Evolutionary conservation across 2,888 invertebrate genomes (phyloP), one percentile per base, ranked within the genome.

Genomic region (Heteropelma amictum): DNA sequence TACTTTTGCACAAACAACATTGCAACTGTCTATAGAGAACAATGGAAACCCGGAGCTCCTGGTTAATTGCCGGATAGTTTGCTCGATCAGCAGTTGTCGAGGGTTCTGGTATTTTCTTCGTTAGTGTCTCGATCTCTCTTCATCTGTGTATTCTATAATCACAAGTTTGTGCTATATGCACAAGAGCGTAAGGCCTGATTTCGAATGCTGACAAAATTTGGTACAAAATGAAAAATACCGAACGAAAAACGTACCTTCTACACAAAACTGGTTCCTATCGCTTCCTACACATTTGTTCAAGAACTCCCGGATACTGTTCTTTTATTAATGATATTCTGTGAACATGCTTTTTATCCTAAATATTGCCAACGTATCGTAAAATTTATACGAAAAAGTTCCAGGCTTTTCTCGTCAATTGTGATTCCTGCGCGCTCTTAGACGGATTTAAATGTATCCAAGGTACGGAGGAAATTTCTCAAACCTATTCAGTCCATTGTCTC

Each of bases 31-130:
- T 33, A 49, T 49, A 28, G 63, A 79, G 83, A 85, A 86, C 85
- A 84, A 85, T 85, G 80, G 81, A 80, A 76, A 76, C 79, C 73
- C 77, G 80, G 77, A 81, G 84, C 82, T 82, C 83, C n/a, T 80
- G 77, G 76, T 81, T 84, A 84, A 85, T 86, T 84, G 82, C 78
- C 72, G 76, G 74, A 79, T 79, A 75, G 80, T 80, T 81, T 74
- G 80, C 76, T 74, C 54, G 68, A 64, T 45, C 69, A 58, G 64
- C 42, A n/a, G n/a, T 61, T 75, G 78, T 64, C 63, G 58, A 63
- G 72, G 68, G 38, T n/a, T n/a, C 53, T 68, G 12, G 51, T 68
- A 72, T 60, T 72, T 68, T 68, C 63, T 61, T 61, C 53, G 60
- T 14, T 67, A 10, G 28, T 56, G 30, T 58, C 35, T 45, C 35